phyloP scores from a whole-genome alignment of 92 coral and sea anemone genomes.

The Diadumene lineata region DNA sequence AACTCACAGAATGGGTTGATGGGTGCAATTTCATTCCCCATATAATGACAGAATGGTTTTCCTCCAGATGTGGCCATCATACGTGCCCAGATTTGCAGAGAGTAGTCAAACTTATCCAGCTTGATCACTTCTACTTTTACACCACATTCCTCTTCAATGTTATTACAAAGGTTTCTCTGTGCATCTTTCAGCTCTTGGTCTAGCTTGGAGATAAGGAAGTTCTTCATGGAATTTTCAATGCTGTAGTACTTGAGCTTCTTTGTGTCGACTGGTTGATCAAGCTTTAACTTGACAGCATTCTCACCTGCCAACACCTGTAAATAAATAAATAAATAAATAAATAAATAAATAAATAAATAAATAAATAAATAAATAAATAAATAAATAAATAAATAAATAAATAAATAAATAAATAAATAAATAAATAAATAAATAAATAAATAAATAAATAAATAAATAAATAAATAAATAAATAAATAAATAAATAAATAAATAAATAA shows the following conservation, averaged over 20 bases:
- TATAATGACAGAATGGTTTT: constrained; percentile 77
- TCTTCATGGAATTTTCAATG: constrained; percentile 68
- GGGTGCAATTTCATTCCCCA: constrained; percentile 58
- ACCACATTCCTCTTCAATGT: constrained; percentile 62
- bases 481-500: too few relatives aligned
- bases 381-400: too few relatives aligned
- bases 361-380: too few relatives aligned
- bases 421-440: too few relatives aligned
- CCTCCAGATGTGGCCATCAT: constrained; percentile 90
- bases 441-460: too few relatives aligned
- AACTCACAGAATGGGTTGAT: constrained; percentile 88
- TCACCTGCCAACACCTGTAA: constrained; percentile 83
- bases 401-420: too few relatives aligned
- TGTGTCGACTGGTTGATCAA: constrained; percentile 62
- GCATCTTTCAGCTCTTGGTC: constrained; percentile 67
- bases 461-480: too few relatives aligned
- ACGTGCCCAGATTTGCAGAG: constrained; percentile 86
- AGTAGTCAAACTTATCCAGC: constrained; percentile 73
- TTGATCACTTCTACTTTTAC: constrained; percentile 61
- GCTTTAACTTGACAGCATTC: constrained; percentile 50
- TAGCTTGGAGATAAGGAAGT: constrained; percentile 72
- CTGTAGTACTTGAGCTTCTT: constrained; percentile 69
- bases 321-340: too few relatives aligned
- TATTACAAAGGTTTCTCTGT: constrained; percentile 69
- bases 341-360: too few relatives aligned